These are phyloP conservation scores for Myathropa florea DNA, from an alignment of 2,888 invertebrate species.

Conservation along the genomic window DNA sequence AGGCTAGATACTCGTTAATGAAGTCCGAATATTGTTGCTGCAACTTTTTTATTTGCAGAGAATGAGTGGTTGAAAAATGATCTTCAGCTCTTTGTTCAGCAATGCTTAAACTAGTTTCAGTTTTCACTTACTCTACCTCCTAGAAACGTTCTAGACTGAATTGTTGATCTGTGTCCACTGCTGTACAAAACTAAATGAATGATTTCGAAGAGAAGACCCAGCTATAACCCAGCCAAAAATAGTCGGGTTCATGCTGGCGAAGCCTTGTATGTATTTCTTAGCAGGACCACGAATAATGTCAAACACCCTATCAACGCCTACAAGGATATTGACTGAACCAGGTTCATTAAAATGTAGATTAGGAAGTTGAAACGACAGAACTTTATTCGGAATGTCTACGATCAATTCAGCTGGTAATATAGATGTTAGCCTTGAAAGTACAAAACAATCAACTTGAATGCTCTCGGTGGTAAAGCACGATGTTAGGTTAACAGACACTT, in stretches of 20 bases:
- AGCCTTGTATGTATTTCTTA: background rate
- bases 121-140: background rate
- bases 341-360: background rate
- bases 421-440: constrained; percentile 19
- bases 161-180: background rate
- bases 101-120: background rate
- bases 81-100: constrained; percentile 5
- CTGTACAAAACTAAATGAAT: background rate
- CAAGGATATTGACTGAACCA: background rate
- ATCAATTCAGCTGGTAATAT: constrained; percentile 18
- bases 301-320: no score
- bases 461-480: constrained; percentile 14
- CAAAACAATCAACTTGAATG: constrained; percentile 23
- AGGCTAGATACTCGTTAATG: no score
- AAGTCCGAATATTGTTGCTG: no score
- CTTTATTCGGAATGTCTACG: background rate
- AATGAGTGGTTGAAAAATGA: background rate
- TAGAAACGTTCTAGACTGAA: constrained; percentile 8
- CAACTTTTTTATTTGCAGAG: no score
- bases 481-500: constrained; percentile 22
- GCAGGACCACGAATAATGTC: no score
- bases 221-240: constrained; percentile 9
- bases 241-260: background rate
- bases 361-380: background rate
- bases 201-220: no score